Evolutionary conservation across 2,797 vertebrate genomes (phyloP).

Genomic region (Falco rusticolus): DNA sequence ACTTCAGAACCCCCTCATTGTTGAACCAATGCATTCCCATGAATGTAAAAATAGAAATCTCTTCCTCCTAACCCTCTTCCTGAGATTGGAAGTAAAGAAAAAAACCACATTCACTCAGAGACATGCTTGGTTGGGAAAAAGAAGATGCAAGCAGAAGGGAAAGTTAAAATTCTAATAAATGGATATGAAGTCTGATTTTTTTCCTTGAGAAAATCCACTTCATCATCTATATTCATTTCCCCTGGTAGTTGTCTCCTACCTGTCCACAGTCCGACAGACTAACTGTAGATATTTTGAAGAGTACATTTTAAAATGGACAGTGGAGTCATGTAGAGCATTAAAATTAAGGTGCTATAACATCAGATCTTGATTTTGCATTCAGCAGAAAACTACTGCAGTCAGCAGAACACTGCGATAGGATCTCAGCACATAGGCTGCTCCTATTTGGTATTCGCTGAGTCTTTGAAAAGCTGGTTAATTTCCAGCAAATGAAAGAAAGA

Average conservation of each 20-base stretch:
- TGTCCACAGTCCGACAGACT: not conserved
- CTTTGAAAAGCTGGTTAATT: constrained; percentile 2
- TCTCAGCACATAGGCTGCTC: not conserved
- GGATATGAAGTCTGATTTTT: not conserved
- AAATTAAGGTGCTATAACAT: not conserved
- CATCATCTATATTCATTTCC: not conserved
- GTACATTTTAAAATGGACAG: not conserved
- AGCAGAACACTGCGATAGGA: not conserved
- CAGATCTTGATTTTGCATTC: not conserved
- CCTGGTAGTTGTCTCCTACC: not conserved
- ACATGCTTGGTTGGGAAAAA: not conserved
- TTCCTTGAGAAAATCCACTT: not conserved
- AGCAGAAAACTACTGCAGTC: not conserved
- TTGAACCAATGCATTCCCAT: not conserved
- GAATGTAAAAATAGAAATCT: not conserved
- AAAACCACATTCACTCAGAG: not conserved
- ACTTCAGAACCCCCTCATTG: not conserved
- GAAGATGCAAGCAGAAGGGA: not conserved
- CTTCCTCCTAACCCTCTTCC: not conserved
- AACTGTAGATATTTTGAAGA: not conserved
- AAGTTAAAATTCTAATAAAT: not conserved
- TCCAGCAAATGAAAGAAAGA: not conserved
- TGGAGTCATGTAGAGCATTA: not conserved
- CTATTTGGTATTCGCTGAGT: constrained; percentile 5
- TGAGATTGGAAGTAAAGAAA: not conserved